phyloP scores from a whole-genome alignment of 2,113 vertebrate species.

The Ictidomys tridecemlineatus region DNA sequence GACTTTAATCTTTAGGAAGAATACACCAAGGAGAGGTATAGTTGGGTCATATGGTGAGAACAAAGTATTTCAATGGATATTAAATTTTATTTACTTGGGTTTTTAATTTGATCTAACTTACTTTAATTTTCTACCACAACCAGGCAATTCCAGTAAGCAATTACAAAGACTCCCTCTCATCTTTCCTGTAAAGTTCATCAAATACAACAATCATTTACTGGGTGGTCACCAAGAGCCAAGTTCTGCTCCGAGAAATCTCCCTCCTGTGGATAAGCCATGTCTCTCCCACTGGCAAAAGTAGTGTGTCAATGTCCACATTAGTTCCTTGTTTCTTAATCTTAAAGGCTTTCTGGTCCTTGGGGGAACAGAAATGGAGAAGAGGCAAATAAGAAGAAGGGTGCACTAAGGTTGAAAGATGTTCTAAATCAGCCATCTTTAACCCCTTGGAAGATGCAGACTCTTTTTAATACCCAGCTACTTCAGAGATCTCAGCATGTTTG shows the following conservation, averaged over 20 bases:
- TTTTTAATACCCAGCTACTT: background rate
- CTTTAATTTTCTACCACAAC: constrained; percentile 1
- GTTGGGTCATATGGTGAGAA: background rate
- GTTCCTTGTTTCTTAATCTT: background rate
- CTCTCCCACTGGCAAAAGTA: background rate
- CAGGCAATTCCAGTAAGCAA: background rate
- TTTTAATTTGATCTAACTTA: background rate
- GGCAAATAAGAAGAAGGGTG: background rate
- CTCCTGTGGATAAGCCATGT: background rate
- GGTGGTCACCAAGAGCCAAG: background rate
- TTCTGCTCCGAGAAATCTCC: background rate
- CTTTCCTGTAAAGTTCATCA: background rate
- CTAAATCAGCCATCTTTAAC: background rate
- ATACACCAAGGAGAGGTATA: no score
- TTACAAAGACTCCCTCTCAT: background rate
- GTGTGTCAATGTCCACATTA: background rate
- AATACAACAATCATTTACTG: background rate
- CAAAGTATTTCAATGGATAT: background rate
- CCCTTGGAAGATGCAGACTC: background rate
- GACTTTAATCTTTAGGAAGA: no score
- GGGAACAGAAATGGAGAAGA: background rate
- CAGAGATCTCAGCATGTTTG: background rate
- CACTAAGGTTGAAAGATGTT: background rate
- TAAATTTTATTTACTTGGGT: background rate
- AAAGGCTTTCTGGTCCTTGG: background rate